These are phyloP conservation scores for Orientallactaga bullata DNA, from an alignment of 2,113 vertebrate genomes.

Conservation along the genomic window DNA sequence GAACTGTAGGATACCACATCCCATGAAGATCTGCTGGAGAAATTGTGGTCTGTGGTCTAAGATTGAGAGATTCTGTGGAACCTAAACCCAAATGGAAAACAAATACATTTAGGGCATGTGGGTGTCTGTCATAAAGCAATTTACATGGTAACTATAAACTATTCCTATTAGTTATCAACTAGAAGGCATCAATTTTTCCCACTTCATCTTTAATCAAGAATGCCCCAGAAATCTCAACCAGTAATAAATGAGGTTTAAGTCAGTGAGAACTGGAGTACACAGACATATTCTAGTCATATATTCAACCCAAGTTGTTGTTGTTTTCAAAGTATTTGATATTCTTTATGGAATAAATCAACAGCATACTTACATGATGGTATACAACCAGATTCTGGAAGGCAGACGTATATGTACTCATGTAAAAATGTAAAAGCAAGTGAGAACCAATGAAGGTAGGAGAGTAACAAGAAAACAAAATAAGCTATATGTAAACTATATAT, in stretches of 20 bases:
- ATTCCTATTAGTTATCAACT: slow-evolving; percentile 35
- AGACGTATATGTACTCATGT: fast-evolving
- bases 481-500: no score
- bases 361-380: background rate
- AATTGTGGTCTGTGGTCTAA: slow-evolving; percentile 90
- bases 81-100: slow-evolving; percentile 83
- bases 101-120: slow-evolving; percentile 43
- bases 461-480: background rate
- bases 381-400: background rate
- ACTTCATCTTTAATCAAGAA: slow-evolving; percentile 8
- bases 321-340: background rate
- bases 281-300: background rate
- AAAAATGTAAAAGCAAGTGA: background rate
- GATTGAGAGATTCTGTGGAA: slow-evolving; percentile 86
- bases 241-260: background rate
- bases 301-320: background rate
- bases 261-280: background rate
- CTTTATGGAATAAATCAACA: slow-evolving; percentile 5
- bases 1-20: slow-evolving; percentile 99
- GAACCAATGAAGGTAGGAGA: background rate
- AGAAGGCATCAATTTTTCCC: background rate
- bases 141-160: slow-evolving; percentile 34
- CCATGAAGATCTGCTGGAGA: slow-evolving; percentile 99
- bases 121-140: slow-evolving; percentile 32
- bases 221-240: background rate